Conservation (phyloP, 23 tunicate species). For the Botrylloides violaceus region DNA sequence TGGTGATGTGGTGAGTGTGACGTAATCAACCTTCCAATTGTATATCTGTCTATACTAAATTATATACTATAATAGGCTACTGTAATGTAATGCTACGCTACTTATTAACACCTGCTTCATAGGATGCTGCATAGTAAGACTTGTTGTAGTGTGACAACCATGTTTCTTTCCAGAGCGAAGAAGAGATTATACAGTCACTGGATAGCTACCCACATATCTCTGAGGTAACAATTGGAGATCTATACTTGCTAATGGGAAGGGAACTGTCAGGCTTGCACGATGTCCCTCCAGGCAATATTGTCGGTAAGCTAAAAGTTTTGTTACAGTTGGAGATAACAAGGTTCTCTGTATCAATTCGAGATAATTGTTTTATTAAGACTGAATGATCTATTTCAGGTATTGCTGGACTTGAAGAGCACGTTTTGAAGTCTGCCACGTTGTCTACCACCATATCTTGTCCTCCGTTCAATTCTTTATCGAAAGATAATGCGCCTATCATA, state of each 20-base stretch:
- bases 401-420: slow-evolving; percentile 65
- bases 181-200: slow-evolving; percentile 2
- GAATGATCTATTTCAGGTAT: slow-evolving; percentile 34
- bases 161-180: slow-evolving; percentile 7
- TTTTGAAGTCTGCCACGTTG: slow-evolving; percentile 89
- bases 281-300: slow-evolving; percentile 81
- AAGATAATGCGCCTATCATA: slow-evolving; percentile 81
- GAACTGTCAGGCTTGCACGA: slow-evolving; percentile 51
- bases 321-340: not conserved
- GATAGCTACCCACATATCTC: slow-evolving; percentile 31
- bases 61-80: too few species aligned
- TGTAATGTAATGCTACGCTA: too few species aligned
- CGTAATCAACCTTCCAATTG: too few species aligned
- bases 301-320: slow-evolving; percentile 42
- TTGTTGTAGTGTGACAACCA: not conserved
- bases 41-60: too few species aligned
- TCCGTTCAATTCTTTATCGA: slow-evolving; percentile 71
- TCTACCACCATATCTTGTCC: slow-evolving; percentile 79
- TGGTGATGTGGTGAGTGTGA: too few species aligned
- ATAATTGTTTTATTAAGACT: not conserved
- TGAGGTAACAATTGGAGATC: slow-evolving; percentile 24
- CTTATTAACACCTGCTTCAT: too few species aligned
- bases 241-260: slow-evolving; percentile 88
- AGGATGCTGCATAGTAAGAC: not conserved
- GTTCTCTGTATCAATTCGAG: too few species aligned